phyloP scores from a whole-genome alignment of 2,888 invertebrate genomes.

The Hartigia nigra region DNA sequence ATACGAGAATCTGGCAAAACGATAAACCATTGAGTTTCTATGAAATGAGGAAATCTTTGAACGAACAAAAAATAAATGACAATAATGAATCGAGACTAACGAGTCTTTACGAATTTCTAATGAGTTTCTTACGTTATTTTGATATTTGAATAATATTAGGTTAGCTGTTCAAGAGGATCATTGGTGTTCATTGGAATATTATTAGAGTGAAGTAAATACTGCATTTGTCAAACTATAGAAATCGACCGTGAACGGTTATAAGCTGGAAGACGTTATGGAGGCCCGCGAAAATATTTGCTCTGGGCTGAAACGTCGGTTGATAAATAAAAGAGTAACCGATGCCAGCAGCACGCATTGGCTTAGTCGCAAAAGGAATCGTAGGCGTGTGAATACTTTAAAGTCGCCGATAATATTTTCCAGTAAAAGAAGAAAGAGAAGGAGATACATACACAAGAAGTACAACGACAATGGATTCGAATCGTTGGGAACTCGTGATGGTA shows the following conservation, averaged over 20 bases:
- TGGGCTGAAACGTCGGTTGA: conserved; percentile 9
- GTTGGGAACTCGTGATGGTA: background rate
- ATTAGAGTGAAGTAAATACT: background rate
- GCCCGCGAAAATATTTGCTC: conserved; percentile 19
- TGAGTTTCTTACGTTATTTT: background rate
- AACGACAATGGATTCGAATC: background rate
- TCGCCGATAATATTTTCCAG: background rate
- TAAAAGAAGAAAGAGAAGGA: background rate
- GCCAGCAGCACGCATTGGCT: background rate
- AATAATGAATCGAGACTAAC: background rate
- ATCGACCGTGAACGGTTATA: background rate
- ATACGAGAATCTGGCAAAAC: background rate
- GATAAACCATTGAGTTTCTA: background rate
- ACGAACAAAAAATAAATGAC: background rate
- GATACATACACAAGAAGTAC: background rate
- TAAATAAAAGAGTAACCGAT: conserved; percentile 12
- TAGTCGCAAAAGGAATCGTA: background rate
- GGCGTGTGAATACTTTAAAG: background rate
- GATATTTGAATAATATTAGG: background rate
- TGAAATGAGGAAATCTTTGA: background rate
- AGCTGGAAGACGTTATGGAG: background rate
- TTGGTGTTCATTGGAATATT: background rate
- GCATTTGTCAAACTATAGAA: background rate
- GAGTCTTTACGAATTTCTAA: background rate
- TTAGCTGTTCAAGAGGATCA: background rate